phyloP scores from a whole-genome alignment of 2,797 vertebrate genomes.

The Hydrocynus forskahlii region DNA sequence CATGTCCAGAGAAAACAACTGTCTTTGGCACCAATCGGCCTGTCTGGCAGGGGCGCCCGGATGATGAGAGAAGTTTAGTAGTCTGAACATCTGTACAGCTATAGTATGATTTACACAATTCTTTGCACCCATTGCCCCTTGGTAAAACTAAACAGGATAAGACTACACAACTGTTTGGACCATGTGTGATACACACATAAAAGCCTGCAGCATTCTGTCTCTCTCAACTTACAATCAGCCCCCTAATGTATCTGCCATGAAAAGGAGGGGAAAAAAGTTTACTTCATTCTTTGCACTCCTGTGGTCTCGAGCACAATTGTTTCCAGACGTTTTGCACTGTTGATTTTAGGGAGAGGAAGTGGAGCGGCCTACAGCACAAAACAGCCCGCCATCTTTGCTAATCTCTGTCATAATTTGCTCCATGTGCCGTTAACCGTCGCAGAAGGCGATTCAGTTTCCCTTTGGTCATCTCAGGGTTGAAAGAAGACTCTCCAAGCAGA shows the following conservation, averaged over 20 bases:
- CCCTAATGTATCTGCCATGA: conserved; percentile 43
- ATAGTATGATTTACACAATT: neutral
- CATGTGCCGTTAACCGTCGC: conserved; percentile 1
- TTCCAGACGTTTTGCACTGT: conserved; percentile 52
- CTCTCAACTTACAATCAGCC: conserved; percentile 34
- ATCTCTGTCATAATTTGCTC: conserved; percentile 67
- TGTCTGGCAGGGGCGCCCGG: neutral
- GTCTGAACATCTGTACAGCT: conserved; percentile 28
- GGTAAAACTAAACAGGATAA: conserved; percentile 1
- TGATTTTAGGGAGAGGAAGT: conserved; percentile 52
- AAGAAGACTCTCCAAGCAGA: conserved; percentile 16
- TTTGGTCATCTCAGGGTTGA: conserved; percentile 14
- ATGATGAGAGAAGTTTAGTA: conserved; percentile 32
- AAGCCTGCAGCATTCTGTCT: conserved; percentile 18
- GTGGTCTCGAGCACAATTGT: conserved; percentile 52
- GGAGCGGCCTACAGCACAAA: conserved; percentile 48
- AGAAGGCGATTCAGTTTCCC: conserved; percentile 15
- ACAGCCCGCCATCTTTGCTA: conserved; percentile 57
- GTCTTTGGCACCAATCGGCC: neutral
- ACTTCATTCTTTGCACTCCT: conserved; percentile 56
- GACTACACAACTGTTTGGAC: neutral
- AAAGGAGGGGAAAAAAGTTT: conserved; percentile 24
- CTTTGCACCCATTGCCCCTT: neutral
- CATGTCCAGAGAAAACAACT: conserved; percentile 26
- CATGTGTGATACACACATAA: neutral